Percentiles rank a stretch among this genome's conserved stretches.
Evolutionary conservation across 2,888 invertebrate species (phyloP).

Genomic region (Patella caerulea): DNA sequence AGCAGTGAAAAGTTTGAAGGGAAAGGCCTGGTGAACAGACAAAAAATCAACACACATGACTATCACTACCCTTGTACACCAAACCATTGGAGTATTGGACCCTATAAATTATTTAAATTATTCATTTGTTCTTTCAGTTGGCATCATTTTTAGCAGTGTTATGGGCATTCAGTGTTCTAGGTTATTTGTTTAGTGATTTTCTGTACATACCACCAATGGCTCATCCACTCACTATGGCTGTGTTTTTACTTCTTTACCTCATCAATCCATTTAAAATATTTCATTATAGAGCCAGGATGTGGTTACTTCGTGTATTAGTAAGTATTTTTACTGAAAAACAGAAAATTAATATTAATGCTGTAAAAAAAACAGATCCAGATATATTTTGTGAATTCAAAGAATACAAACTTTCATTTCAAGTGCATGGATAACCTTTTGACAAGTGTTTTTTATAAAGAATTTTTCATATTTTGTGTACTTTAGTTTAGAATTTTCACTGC

Average conservation of each 20-base stretch:
- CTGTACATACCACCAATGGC: slow-evolving; percentile 92
- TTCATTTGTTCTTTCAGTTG: slow-evolving; percentile 59
- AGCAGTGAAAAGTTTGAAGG: no score
- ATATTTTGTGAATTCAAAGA: no score
- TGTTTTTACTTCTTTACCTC: slow-evolving; percentile 85
- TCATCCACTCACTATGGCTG: slow-evolving; percentile 86
- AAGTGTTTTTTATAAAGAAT: no score
- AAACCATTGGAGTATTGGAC: no score
- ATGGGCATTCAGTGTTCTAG: slow-evolving; percentile 92
- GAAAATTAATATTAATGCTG: no score
- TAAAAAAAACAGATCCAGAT: no score
- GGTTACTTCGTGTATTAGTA: slow-evolving; percentile 90
- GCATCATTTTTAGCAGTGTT: slow-evolving; percentile 90
- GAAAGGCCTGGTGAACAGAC: no score
- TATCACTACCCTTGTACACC: no score
- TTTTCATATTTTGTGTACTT: no score
- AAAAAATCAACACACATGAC: no score
- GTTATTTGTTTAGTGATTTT: slow-evolving; percentile 85
- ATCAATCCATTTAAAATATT: slow-evolving; percentile 94
- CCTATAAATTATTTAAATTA: background rate
- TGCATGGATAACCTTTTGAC: no score
- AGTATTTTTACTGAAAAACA: slow-evolving; percentile 40
- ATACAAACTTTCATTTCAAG: no score
- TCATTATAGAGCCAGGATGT: slow-evolving; percentile 92
- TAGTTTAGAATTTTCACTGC: slow-evolving; percentile 81